These are phyloP conservation scores for Dicentrarchus labrax DNA, from an alignment of 2,113 vertebrate species.

Conservation along the genomic window DNA sequence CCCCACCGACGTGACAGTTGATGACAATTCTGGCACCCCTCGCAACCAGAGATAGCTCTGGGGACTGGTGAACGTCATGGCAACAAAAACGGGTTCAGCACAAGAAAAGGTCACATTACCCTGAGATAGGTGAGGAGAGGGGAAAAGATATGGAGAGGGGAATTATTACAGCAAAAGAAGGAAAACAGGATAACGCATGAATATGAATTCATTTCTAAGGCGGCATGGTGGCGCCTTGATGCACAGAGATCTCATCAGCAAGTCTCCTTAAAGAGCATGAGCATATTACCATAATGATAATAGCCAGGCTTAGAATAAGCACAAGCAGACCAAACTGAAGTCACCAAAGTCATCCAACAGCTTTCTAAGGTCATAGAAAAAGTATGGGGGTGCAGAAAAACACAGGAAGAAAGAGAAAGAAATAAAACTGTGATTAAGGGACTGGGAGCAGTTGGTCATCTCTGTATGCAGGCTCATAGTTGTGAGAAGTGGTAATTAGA, in stretches of 20 bases:
- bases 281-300: conserved; percentile 61
- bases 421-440: conserved; percentile 4
- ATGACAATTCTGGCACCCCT: conserved; percentile 9
- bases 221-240: conserved; percentile 25
- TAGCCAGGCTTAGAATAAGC: conserved; percentile 48
- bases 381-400: not conserved
- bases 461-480: conserved; percentile 10
- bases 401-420: not conserved
- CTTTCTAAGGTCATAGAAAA: conserved; percentile 46
- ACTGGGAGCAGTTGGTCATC: conserved; percentile 6
- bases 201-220: conserved; percentile 58
- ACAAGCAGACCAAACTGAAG: conserved; percentile 8
- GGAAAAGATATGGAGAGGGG: not conserved
- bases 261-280: conserved; percentile 59
- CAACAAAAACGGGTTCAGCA: conserved; percentile 86
- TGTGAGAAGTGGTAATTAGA: conserved; percentile 35
- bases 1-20: conserved; percentile 63
- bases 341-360: conserved; percentile 35
- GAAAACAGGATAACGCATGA: conserved; percentile 45
- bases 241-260: conserved; percentile 52
- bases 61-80: conserved; percentile 90
- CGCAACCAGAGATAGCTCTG: conserved; percentile 88
- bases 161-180: conserved; percentile 20
- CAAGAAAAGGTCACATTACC: conserved; percentile 91
- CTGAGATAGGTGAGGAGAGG: conserved; percentile 72